These are phyloP conservation scores for Clunio marinus DNA, from an alignment of 2,888 invertebrate genomes.

Conservation along the genomic window DNA sequence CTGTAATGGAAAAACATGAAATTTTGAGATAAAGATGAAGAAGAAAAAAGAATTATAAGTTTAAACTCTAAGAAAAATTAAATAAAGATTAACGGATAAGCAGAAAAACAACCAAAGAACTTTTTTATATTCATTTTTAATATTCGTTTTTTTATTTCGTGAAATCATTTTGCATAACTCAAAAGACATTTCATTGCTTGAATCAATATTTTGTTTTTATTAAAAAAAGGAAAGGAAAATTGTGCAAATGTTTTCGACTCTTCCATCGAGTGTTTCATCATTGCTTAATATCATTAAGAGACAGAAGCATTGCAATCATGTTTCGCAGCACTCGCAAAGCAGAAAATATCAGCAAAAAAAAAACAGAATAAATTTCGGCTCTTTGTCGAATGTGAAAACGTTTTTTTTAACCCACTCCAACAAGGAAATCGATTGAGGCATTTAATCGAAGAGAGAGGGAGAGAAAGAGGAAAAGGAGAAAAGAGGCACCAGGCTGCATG, in stretches of 20 bases:
- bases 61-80: not conserved
- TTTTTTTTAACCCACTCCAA: not conserved
- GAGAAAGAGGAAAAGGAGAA: too few relatives aligned
- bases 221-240: too few relatives aligned
- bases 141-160: too few relatives aligned
- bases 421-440: slow-evolving; percentile 19
- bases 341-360: not conserved
- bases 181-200: not conserved
- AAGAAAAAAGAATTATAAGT: not conserved
- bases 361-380: slow-evolving; percentile 4
- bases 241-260: not conserved
- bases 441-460: slow-evolving; percentile 4
- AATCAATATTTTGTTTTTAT: slow-evolving; percentile 12
- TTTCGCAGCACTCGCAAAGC: slow-evolving; percentile 12
- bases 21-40: too few relatives aligned
- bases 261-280: not conserved
- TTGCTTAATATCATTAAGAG: not conserved
- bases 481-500: too few relatives aligned
- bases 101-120: too few relatives aligned
- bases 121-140: too few relatives aligned
- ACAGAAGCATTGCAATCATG: not conserved
- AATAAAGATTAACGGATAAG: slow-evolving; percentile 17
- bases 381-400: not conserved
- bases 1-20: not conserved
- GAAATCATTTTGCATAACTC: too few relatives aligned